A percentile compares a stretch with the other conserved stretches of the same genome.
Conservation (phyloP, 2,888 invertebrate species). For the Nineta flava region DNA sequence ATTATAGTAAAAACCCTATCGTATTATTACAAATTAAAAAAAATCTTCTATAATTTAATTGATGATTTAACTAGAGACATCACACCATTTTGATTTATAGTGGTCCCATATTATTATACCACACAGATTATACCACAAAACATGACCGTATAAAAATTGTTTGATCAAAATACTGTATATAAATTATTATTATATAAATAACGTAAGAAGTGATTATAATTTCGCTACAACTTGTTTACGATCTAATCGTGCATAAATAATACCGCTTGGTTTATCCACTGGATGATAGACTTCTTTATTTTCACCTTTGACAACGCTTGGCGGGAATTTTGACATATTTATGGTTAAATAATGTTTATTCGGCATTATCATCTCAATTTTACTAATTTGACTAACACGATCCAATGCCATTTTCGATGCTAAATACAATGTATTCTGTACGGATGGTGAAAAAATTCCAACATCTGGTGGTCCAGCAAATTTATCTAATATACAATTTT, state of each 20-base stretch:
- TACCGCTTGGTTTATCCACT: slow-evolving; percentile 62
- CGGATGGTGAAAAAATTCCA: slow-evolving; percentile 61
- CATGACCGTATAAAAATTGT: too few relatives aligned
- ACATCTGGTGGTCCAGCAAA: slow-evolving; percentile 59
- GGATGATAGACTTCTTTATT: slow-evolving; percentile 60
- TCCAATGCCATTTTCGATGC: slow-evolving; percentile 52
- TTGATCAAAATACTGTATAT: too few relatives aligned
- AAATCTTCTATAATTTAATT: too few relatives aligned
- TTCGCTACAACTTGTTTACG: slow-evolving; percentile 37
- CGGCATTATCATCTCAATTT: slow-evolving; percentile 62
- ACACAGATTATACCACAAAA: too few relatives aligned
- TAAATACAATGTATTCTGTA: slow-evolving; percentile 62
- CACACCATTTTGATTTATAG: too few relatives aligned
- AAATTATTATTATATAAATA: too few relatives aligned
- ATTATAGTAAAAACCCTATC: too few relatives aligned
- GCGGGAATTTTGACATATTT: slow-evolving; percentile 57
- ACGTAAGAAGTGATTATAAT: slow-evolving; percentile 25
- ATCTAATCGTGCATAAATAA: slow-evolving; percentile 55
- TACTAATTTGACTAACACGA: slow-evolving; percentile 47
- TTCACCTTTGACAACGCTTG: slow-evolving; percentile 40
- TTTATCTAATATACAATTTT: slow-evolving; percentile 51
- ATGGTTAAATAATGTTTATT: slow-evolving; percentile 68
- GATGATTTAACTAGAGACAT: too few relatives aligned
- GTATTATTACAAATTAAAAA: too few relatives aligned
- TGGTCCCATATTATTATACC: too few relatives aligned